These are phyloP conservation scores for Peromyscus maniculatus DNA, from an alignment of 2,113 vertebrate genomes.

Conservation along the genomic window DNA sequence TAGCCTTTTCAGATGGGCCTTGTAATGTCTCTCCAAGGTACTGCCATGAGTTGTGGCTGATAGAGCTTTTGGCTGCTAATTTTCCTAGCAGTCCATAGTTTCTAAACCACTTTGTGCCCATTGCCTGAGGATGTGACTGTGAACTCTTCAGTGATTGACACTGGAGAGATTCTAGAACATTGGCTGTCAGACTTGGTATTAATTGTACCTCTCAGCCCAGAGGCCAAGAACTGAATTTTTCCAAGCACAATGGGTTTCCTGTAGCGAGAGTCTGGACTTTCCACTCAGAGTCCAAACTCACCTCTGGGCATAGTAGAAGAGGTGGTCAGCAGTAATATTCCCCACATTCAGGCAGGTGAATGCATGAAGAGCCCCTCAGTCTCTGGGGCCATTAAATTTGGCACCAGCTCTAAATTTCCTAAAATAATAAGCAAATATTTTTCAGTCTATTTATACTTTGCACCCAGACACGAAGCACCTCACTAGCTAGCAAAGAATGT, in stretches of 20 bases:
- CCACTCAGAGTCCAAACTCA: not conserved
- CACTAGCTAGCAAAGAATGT: conserved; percentile 1
- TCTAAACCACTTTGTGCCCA: not conserved
- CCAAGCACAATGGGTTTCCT: not conserved
- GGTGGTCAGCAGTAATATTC: not conserved
- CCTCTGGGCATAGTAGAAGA: not conserved
- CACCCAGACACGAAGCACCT: conserved; percentile 71
- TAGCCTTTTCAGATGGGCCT: not conserved
- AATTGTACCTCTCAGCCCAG: not conserved
- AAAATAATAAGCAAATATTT: conserved; percentile 82
- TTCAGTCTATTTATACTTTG: conserved; percentile 79
- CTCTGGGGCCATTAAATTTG: conserved; percentile 67
- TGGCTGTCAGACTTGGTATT: not conserved
- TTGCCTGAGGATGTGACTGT: not conserved
- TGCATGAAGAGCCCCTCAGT: conserved; percentile 71
- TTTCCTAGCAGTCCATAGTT: not conserved
- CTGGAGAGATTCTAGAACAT: not conserved
- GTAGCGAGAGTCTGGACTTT: not conserved
- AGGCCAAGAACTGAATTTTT: not conserved
- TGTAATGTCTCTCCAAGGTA: not conserved
- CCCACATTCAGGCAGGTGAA: conserved; percentile 10
- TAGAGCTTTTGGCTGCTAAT: not conserved
- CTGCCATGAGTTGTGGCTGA: not conserved
- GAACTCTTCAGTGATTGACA: not conserved
- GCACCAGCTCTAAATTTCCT: conserved; percentile 61